These are phyloP conservation scores for Disparrhopalites patrizii DNA, from an alignment of 2,888 invertebrate species.

Conservation along the genomic window DNA sequence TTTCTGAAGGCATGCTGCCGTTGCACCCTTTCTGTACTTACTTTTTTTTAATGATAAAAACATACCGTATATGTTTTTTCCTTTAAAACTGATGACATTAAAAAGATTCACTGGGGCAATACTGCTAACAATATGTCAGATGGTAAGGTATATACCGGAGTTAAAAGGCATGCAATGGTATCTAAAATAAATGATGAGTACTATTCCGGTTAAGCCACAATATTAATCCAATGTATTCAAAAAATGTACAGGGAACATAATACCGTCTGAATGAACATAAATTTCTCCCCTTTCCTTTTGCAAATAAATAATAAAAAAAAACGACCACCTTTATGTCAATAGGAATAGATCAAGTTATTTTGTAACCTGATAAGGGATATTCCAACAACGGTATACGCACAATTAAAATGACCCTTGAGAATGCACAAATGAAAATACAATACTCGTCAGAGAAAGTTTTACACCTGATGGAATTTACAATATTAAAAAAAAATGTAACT, in stretches of 20 bases:
- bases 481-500: neutral
- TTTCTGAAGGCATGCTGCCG: neutral
- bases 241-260: neutral
- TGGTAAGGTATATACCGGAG: too few relatives aligned
- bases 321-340: neutral
- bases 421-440: too few relatives aligned
- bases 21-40: neutral
- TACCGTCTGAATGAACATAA: neutral
- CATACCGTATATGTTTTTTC: neutral
- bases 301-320: neutral
- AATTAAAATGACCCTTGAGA: slow-evolving; percentile 27
- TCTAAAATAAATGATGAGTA: too few relatives aligned
- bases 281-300: slow-evolving; percentile 1
- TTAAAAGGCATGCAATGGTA: too few relatives aligned
- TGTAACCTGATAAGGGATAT: neutral
- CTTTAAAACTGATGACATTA: neutral
- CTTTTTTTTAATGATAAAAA: neutral
- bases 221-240: neutral
- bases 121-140: too few relatives aligned
- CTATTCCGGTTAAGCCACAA: neutral
- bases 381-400: neutral
- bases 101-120: neutral
- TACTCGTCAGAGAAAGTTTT: slow-evolving; percentile 35
- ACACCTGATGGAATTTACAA: slow-evolving; percentile 5
- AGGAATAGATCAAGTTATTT: neutral